Conservation (phyloP, 2,113 vertebrate species). For the Calidris pygmaea region DNA sequence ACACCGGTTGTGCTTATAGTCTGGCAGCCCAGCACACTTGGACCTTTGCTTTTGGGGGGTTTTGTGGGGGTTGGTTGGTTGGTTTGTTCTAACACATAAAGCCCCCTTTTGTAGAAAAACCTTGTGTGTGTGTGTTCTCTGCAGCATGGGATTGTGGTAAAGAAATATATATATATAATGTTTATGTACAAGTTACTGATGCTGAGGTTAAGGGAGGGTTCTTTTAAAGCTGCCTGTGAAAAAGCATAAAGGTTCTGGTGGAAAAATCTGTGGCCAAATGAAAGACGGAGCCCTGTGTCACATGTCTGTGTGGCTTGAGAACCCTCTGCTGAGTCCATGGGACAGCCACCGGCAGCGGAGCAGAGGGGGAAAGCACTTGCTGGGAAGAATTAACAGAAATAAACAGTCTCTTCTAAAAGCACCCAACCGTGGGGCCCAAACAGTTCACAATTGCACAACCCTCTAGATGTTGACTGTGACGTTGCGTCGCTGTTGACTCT, state of each 20-base stretch:
- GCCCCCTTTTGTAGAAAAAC: background rate
- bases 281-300: background rate
- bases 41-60: background rate
- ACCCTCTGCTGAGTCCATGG: background rate
- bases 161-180: background rate
- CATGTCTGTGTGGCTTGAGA: accelerated
- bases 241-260: background rate
- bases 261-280: background rate
- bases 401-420: background rate
- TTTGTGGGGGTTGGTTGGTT: background rate
- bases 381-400: background rate
- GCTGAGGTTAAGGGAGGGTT: background rate
- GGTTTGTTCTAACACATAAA: background rate
- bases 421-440: background rate
- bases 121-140: background rate
- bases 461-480: background rate
- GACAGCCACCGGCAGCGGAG: background rate
- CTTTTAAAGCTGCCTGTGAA: background rate
- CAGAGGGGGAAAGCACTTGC: background rate
- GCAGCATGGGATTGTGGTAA: too few species aligned
- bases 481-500: background rate
- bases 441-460: background rate
- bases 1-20: background rate
- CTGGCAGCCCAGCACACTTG: background rate
- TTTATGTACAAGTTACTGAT: background rate